These are phyloP conservation scores for Ictidomys tridecemlineatus DNA, from an alignment of 2,113 vertebrate genomes.

Conservation along the genomic window DNA sequence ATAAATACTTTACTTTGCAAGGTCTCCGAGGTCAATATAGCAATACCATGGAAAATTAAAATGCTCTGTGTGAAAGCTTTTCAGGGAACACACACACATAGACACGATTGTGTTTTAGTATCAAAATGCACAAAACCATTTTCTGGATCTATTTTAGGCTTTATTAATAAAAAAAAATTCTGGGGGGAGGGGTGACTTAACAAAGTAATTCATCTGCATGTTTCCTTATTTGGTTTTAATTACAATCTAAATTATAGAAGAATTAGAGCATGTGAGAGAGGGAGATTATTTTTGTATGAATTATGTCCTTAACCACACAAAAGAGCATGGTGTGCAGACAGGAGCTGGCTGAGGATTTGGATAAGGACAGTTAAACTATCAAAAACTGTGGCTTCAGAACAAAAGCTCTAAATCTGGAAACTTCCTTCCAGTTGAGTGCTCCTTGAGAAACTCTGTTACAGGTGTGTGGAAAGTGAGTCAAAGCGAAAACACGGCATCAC, in stretches of 20 bases:
- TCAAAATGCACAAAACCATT: constrained; percentile 74
- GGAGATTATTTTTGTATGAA: constrained; percentile 56
- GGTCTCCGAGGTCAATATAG: constrained; percentile 88
- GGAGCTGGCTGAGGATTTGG: constrained; percentile 48
- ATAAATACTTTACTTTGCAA: constrained; percentile 91
- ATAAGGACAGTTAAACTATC: constrained; percentile 35
- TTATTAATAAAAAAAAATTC: constrained; percentile 79
- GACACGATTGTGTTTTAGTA: constrained; percentile 59
- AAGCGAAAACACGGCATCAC: no score
- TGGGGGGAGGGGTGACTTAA: constrained; percentile 11
- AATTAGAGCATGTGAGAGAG: constrained; percentile 55
- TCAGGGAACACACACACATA: not conserved
- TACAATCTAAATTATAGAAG: constrained; percentile 80
- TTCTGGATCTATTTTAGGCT: constrained; percentile 67
- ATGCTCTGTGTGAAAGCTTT: constrained; percentile 83
- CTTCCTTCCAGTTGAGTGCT: not conserved
- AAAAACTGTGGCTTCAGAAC: not conserved
- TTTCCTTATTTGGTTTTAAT: constrained; percentile 76
- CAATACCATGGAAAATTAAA: constrained; percentile 89
- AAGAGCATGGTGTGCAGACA: not conserved
- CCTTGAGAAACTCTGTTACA: not conserved
- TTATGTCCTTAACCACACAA: constrained; percentile 33
- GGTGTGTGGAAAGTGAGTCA: not conserved
- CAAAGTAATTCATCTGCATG: constrained; percentile 69
- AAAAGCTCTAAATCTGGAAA: constrained; percentile 57